Evolutionary conservation across 2,797 vertebrate genomes (phyloP).

Genomic region (Galagoides demidoff): DNA sequence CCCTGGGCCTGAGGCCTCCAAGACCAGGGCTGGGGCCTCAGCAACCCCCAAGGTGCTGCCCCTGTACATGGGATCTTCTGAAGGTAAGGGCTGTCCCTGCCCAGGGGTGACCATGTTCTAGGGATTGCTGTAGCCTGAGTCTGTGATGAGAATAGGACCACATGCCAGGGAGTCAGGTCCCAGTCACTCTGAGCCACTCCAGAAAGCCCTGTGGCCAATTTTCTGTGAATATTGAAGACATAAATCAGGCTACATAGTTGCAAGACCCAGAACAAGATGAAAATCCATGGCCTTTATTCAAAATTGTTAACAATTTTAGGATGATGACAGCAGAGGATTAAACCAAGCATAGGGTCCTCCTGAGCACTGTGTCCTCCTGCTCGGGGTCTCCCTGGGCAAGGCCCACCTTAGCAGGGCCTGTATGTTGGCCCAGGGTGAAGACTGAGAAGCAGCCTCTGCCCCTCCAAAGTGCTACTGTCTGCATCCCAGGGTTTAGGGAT

Average conservation of each 20-base stretch:
- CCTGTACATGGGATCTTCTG: not conserved
- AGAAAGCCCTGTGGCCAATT: not conserved
- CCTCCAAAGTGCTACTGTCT: fast-evolving
- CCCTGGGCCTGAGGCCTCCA: not conserved
- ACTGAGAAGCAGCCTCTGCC: too few relatives aligned
- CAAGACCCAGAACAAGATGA: not conserved
- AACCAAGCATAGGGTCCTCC: too few relatives aligned
- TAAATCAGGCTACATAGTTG: fast-evolving
- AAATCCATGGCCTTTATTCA: fast-evolving
- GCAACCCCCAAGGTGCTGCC: not conserved
- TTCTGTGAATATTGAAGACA: not conserved
- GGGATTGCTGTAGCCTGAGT: not conserved
- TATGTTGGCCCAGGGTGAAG: fast-evolving
- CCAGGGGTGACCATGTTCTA: not conserved
- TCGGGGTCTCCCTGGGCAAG: not conserved
- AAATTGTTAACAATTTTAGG: fast-evolving
- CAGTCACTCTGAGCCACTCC: too few relatives aligned
- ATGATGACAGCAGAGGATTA: not conserved
- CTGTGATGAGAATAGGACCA: not conserved
- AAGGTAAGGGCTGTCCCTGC: fast-evolving
- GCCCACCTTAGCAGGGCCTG: not conserved
- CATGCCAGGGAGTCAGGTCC: not conserved
- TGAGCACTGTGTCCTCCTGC: not conserved
- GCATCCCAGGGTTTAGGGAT: not conserved
- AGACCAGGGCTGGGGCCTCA: not conserved